These are phyloP conservation scores for Labeo rohita DNA, from an alignment of 2,113 vertebrate species.

Conservation along the genomic window DNA sequence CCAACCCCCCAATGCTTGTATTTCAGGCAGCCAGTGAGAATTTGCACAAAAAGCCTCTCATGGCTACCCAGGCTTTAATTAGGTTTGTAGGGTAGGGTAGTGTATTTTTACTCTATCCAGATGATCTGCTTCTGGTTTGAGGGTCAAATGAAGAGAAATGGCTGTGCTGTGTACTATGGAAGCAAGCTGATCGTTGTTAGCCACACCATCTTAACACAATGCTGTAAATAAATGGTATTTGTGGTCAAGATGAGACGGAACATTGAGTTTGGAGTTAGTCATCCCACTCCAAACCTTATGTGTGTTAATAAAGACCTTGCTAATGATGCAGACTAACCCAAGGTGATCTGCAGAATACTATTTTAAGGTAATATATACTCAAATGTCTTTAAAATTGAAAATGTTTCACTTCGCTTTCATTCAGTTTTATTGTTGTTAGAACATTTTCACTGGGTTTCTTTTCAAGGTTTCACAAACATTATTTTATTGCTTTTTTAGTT, in stretches of 20 bases:
- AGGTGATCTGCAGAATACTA: not conserved
- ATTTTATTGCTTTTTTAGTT: not conserved
- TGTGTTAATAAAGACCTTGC: not conserved
- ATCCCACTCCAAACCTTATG: not conserved
- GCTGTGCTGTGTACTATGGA: not conserved
- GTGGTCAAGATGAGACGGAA: not conserved
- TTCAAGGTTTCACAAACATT: not conserved
- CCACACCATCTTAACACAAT: not conserved
- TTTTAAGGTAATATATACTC: not conserved
- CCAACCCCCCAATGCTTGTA: not conserved
- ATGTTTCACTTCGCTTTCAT: not conserved
- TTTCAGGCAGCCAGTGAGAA: not conserved
- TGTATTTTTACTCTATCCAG: conserved; percentile 42
- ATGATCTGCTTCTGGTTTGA: conserved; percentile 15
- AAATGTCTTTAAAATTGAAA: not conserved
- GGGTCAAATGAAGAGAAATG: conserved; percentile 1
- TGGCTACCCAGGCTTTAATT: conserved; percentile 18
- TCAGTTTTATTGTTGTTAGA: not conserved
- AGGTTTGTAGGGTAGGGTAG: conserved; percentile 45
- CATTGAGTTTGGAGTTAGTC: not conserved
- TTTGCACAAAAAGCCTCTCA: not conserved
- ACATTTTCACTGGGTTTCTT: conserved; percentile 10
- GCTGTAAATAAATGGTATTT: not conserved
- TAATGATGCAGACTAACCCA: not conserved
- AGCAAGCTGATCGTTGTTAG: not conserved